Conservation (phyloP, 2,888 invertebrate genomes). For the Dasysyrphus tricinctus region DNA sequence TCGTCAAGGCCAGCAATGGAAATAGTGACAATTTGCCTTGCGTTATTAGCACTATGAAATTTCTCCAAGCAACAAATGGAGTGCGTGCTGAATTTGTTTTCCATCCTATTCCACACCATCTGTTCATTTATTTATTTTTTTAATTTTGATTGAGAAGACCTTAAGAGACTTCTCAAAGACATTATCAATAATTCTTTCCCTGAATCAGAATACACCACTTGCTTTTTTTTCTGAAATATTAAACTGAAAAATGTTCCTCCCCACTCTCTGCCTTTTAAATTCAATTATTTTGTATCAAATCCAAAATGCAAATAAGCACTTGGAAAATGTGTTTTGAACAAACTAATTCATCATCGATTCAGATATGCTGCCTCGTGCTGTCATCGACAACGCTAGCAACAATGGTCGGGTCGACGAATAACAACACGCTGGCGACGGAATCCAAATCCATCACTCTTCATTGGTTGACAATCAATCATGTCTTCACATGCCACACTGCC, state of each 20-base stretch:
- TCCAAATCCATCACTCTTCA: conserved; percentile 73
- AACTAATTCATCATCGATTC: conserved; percentile 68
- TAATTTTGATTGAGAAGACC: background rate
- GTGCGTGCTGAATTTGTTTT: too few relatives aligned
- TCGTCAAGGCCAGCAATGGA: too few relatives aligned
- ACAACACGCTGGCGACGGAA: background rate
- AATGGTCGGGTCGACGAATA: background rate
- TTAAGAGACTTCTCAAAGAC: background rate
- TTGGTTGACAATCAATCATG: conserved; percentile 72
- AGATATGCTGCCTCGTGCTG: conserved; percentile 49
- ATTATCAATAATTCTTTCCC: background rate
- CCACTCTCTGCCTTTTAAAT: background rate
- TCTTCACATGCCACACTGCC: conserved; percentile 31
- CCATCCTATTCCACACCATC: background rate
- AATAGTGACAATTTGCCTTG: too few relatives aligned
- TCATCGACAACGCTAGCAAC: conserved; percentile 51
- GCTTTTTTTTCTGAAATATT: background rate
- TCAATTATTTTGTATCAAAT: conserved; percentile 58
- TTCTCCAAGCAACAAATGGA: too few relatives aligned
- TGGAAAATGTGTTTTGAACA: conserved; percentile 41
- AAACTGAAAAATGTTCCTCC: background rate
- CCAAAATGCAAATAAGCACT: conserved; percentile 52
- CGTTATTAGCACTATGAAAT: too few relatives aligned
- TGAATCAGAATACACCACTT: background rate
- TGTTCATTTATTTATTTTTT: background rate